phyloP scores from a whole-genome alignment of 1,140 invertebrate genomes.

The Leptinotarsa defecta region DNA sequence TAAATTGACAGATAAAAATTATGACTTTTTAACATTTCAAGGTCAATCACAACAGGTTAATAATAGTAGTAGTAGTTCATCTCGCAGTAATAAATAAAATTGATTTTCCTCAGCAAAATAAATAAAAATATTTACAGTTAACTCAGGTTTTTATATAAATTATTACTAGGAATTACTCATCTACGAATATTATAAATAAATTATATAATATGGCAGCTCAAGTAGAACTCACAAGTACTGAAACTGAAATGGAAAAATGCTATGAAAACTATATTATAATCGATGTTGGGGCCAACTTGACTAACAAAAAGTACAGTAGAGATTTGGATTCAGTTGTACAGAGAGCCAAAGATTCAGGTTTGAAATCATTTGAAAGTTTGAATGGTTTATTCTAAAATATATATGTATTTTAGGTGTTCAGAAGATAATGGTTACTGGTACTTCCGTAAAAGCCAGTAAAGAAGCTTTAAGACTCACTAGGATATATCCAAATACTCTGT shows the following conservation, averaged over 20 bases:
- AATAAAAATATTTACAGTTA: no score
- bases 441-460: constrained; percentile 85
- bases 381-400: not conserved
- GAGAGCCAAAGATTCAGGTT: constrained; percentile 89
- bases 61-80: no score
- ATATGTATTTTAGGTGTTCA: constrained; percentile 73
- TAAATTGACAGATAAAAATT: no score
- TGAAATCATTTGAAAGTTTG: constrained; percentile 1
- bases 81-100: no score
- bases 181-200: constrained; percentile 18
- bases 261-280: constrained; percentile 91
- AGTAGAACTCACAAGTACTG: constrained; percentile 21
- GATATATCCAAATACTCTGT: constrained; percentile 86
- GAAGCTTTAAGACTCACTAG: constrained; percentile 86
- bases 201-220: constrained; percentile 30
- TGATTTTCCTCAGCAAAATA: no score
- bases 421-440: constrained; percentile 93
- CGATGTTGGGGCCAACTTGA: constrained; percentile 92
- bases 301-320: constrained; percentile 91
- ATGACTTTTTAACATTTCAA: no score
- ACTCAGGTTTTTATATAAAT: no score
- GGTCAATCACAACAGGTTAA: no score
- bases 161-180: no score
- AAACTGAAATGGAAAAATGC: constrained; percentile 61
- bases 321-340: constrained; percentile 92